Evolutionary conservation across 2,888 invertebrate species (phyloP), one percentile per base, ranked within the genome.

Genomic region (Melinaea marsaeus): DNA sequence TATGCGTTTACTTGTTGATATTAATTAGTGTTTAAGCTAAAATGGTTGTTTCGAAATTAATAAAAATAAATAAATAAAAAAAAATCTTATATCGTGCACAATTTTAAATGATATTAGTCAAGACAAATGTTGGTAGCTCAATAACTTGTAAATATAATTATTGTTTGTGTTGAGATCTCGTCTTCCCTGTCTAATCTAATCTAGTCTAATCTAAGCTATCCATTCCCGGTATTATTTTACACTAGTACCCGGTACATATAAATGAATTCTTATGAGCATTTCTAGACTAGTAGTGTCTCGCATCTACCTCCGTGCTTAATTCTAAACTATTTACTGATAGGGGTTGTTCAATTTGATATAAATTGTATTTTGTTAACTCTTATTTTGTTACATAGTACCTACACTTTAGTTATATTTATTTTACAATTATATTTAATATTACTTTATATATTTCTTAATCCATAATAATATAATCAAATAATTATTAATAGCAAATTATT

Each of bases 221-320:
- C 2, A 42, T 9, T 3, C 2, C 1, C 42, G 3, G 11, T 9
- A 42, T 9, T 9, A 42, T 42, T 42, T 9, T 42, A 42, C 2
- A 37, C 37, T 37, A 37, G 37, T 37, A 6, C 37, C 7, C 37
- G 7, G 7, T 37, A 22, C 22, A 22, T 22, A 22, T 1, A 22
- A 22, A 22, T 22, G 22, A 22, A 22, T 22, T 22, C 22, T 22
- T 22, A 22, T 22, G 22, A 22, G 22, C 22, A 22, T 58, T 35
- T 59, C 55, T 61, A 37, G 54, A 34, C 37, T 37, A 37, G 37
- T 37, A 37, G 37, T 6, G 37, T 37, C 37, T 7, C 22, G 54
- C 83, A 81, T 79, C 80, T 85, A 87, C 86, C 86, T 88, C 86
- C 81, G 77, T 73, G 73, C 71, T 74, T 63, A 76, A 74, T 76